phyloP scores from a whole-genome alignment of 2,113 vertebrate species.

The Beaufortia kweichowensis region DNA sequence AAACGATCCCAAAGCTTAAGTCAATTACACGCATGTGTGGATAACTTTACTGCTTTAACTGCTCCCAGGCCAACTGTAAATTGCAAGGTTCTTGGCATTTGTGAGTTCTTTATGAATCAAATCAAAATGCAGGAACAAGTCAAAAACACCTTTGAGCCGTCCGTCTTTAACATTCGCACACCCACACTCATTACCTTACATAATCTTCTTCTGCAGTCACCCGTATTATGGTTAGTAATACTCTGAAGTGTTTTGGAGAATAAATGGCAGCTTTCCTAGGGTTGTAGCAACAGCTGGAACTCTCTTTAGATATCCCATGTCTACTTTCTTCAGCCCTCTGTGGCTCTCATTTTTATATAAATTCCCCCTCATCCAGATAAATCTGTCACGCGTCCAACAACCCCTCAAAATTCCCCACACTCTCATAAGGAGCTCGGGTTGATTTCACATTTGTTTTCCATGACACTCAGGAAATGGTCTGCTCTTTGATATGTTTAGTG shows the following conservation, averaged over 20 bases:
- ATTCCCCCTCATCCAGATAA: conserved; percentile 22
- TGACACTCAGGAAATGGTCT: conserved; percentile 10
- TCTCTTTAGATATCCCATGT: conserved; percentile 14
- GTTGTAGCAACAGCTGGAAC: conserved; percentile 57
- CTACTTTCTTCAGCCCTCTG: conserved; percentile 5
- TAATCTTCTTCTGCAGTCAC: conserved; percentile 19
- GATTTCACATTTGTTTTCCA: neutral
- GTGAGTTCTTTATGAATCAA: neutral
- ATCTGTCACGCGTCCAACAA: conserved; percentile 10
- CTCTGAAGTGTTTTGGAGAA: conserved; percentile 7
- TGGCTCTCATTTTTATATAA: neutral
- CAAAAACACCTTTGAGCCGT: neutral
- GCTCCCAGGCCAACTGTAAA: neutral
- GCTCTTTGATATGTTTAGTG: conserved; percentile 22
- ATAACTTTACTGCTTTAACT: conserved; percentile 11
- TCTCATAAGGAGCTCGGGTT: conserved; percentile 1
- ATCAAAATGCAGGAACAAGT: neutral
- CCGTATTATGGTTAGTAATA: conserved; percentile 23
- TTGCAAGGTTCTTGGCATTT: neutral
- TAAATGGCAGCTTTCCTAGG: conserved; percentile 16
- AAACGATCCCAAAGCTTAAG: neutral
- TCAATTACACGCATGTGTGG: neutral
- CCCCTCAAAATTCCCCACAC: conserved; percentile 1
- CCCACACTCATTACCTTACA: conserved; percentile 27
- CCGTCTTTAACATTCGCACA: conserved; percentile 5